Evolutionary conservation across 2,888 invertebrate genomes (phyloP).

Genomic region (Netelia inedita): DNA sequence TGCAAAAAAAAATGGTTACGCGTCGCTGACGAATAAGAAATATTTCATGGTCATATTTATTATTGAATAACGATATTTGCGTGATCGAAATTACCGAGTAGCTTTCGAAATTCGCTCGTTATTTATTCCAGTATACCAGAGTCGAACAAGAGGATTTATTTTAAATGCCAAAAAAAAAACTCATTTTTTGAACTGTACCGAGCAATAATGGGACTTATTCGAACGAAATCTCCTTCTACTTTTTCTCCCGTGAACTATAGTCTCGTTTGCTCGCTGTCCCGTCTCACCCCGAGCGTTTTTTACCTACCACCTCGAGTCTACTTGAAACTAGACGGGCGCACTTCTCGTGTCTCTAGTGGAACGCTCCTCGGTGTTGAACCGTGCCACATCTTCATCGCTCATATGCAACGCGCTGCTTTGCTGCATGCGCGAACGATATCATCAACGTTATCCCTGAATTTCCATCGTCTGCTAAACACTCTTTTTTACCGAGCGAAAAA

Average conservation of each 20-base stretch:
- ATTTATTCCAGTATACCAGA: conserved; percentile 20
- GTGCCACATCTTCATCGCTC: conserved; percentile 66
- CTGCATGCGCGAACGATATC: conserved; percentile 43
- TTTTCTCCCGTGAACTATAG: too few relatives aligned
- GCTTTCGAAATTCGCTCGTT: not conserved
- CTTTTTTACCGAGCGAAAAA: conserved; percentile 11
- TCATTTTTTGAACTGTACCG: too few relatives aligned
- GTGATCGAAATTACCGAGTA: conserved; percentile 40
- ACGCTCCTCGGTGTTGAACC: conserved; percentile 37
- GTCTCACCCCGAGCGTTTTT: conserved; percentile 51
- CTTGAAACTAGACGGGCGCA: conserved; percentile 79
- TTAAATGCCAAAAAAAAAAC: too few relatives aligned
- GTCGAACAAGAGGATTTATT: too few relatives aligned
- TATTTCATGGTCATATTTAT: conserved; percentile 37
- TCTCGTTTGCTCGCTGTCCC: conserved; percentile 76
- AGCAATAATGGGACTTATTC: too few relatives aligned
- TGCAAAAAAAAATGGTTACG: conserved; percentile 15
- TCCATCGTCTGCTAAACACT: conserved; percentile 12
- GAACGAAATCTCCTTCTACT: too few relatives aligned
- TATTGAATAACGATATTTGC: conserved; percentile 1
- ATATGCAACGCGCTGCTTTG: conserved; percentile 32
- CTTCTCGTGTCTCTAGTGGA: conserved; percentile 79
- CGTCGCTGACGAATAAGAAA: conserved; percentile 33
- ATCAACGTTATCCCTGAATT: conserved; percentile 45
- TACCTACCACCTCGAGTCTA: conserved; percentile 67